A percentile compares a stretch with the other conserved stretches of the same genome.
These are phyloP conservation scores for Hiodon alosoides DNA, from an alignment of 2,113 vertebrate species.

Conservation along the genomic window DNA sequence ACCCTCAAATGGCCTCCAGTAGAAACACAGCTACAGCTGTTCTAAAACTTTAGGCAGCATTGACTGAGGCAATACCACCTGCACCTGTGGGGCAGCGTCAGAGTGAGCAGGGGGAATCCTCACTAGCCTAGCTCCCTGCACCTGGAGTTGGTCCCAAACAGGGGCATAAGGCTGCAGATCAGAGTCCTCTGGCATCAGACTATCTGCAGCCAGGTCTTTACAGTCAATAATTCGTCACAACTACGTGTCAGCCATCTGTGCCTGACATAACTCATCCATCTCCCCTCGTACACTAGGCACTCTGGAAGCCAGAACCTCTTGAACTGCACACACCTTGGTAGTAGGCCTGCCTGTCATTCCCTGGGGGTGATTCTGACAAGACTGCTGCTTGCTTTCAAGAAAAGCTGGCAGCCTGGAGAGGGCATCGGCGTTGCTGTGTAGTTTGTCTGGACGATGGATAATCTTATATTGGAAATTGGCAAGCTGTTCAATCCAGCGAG, in stretches of 20 bases:
- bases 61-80: neutral
- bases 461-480: constrained; percentile 15
- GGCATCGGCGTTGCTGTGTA: constrained; percentile 9
- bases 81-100: neutral
- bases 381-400: neutral
- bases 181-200: neutral
- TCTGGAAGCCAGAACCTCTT: neutral
- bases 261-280: neutral
- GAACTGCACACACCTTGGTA: neutral
- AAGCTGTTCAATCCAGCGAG: constrained; percentile 21
- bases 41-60: neutral
- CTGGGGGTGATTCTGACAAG: no score
- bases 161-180: neutral
- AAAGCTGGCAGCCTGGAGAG: neutral
- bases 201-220: neutral
- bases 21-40: neutral
- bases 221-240: neutral
- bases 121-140: neutral
- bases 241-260: neutral
- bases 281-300: neutral
- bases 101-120: neutral
- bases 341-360: neutral
- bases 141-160: neutral
- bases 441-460: constrained; percentile 15
- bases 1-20: constrained; percentile 6